Evolutionary conservation across 1,140 invertebrate genomes (phyloP).

Genomic region (Pararge aegeria): DNA sequence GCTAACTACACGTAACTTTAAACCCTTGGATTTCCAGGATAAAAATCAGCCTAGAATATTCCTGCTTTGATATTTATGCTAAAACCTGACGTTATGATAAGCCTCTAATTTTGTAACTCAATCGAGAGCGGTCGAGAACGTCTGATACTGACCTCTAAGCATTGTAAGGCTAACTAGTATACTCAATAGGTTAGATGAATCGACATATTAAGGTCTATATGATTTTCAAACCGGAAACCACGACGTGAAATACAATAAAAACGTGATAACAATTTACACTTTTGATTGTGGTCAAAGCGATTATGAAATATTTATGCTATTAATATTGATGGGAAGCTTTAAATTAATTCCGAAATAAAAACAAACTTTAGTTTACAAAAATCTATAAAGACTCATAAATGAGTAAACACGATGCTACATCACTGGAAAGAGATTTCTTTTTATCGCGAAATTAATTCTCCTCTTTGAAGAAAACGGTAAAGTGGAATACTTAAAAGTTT

Average conservation of each 20-base stretch:
- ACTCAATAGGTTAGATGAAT: neutral
- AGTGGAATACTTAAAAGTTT: conserved; percentile 3
- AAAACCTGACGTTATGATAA: too few relatives aligned
- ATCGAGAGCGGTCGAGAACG: neutral
- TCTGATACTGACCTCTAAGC: neutral
- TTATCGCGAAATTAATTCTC: conserved; percentile 1
- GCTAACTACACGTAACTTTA: too few relatives aligned
- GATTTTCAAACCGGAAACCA: neutral
- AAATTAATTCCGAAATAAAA: too few relatives aligned
- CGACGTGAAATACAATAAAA: neutral
- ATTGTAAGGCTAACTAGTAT: neutral
- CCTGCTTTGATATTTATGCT: too few relatives aligned
- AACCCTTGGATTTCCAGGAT: too few relatives aligned
- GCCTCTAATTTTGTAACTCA: neutral
- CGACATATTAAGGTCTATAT: neutral
- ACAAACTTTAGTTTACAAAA: too few relatives aligned
- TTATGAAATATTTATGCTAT: too few relatives aligned
- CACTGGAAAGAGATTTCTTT: neutral
- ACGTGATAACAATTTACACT: neutral
- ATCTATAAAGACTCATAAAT: too few relatives aligned
- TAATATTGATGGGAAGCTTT: too few relatives aligned
- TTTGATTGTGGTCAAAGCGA: neutral
- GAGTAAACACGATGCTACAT: too few relatives aligned
- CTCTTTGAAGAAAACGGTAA: neutral
- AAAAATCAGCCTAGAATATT: too few relatives aligned